Evolutionary conservation across 2,113 vertebrate genomes (phyloP), one percentile per base, ranked within the genome.

Genomic region (Hippocampus barbouri): DNA sequence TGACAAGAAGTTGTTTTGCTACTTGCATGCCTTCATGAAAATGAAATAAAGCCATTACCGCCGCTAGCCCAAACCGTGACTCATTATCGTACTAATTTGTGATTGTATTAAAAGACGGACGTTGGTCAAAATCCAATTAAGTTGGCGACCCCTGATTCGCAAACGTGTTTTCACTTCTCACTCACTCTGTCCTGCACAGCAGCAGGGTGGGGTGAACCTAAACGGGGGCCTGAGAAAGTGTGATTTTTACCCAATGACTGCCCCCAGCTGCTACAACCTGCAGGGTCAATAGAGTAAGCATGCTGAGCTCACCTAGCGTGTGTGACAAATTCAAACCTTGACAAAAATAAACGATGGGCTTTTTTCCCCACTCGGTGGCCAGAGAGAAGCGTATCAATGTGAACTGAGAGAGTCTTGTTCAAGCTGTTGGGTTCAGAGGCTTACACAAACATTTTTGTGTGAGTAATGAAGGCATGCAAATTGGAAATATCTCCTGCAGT

Each of bases 221-320:
- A 81, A 90, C 79, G 80, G 82, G 84, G 79, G 82, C 77, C 83
- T 84, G 81, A 85, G 75, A 79, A 38, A 79, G 84, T 68, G 72
- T 90, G 90, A 92, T 92, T 92, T 91, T 91, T 91, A 86, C 82
- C 82, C 75, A 85, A 77, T 89, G 89, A 92, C 90, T 92, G 86
- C 90, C 86, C 82, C 91, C 91, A 90, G 90, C 90, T 92, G 91
- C 87, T 89, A 71, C 85, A 77, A 86, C 70, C 57, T 74, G 82
- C 73, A 67, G 80, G 86, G 90, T 89, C 90, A 88, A 87, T 84
- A 78, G 77, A 49, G 30, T 81, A 78, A 89, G 85, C 85, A 88
- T 87, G 87, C 87, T 82, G 80, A 85, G 86, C 82, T 79, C 83
- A 90, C 86, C 74, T 72, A 83, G 83, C 77, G 81, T 68, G 65